phyloP scores from a whole-genome alignment of 2,888 invertebrate genomes.

The Diaphora mendica region DNA sequence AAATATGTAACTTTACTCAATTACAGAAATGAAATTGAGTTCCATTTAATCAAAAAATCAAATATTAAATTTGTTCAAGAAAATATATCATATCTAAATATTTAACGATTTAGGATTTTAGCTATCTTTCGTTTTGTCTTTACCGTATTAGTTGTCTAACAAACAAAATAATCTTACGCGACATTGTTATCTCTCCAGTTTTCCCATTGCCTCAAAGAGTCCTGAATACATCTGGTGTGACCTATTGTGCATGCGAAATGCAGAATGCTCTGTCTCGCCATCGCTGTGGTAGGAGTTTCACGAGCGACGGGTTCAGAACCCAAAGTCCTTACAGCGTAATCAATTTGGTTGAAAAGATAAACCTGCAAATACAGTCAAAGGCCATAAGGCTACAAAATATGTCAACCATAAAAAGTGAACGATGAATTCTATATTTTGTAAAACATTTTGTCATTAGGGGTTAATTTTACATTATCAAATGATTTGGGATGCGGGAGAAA shows the following conservation, averaged over 20 bases:
- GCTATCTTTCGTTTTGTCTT: background rate
- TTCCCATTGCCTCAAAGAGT: conserved; percentile 66
- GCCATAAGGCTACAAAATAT: background rate
- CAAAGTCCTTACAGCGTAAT: conserved; percentile 66
- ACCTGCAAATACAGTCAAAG: conserved; percentile 53
- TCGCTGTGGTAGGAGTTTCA: conserved; percentile 69
- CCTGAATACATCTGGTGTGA: conserved; percentile 83
- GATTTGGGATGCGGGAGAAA: too few species aligned
- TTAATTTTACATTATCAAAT: background rate
- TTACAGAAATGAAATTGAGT: background rate
- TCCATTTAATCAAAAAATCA: too few species aligned
- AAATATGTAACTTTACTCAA: background rate
- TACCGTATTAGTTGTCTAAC: background rate
- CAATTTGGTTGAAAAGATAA: conserved; percentile 67
- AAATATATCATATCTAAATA: background rate
- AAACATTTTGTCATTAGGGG: background rate
- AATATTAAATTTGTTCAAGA: too few species aligned
- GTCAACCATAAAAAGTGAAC: background rate
- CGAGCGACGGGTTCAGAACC: conserved; percentile 60
- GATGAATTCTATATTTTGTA: background rate
- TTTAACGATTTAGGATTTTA: background rate
- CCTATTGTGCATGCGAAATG: conserved; percentile 89
- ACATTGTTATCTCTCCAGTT: conserved; percentile 51
- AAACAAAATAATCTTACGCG: conserved; percentile 16
- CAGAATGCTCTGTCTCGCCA: conserved; percentile 84